A percentile compares a stretch with the other conserved stretches of the same genome.
These are phyloP conservation scores for Indri indri DNA, from an alignment of 2,113 vertebrate genomes.

Conservation along the genomic window DNA sequence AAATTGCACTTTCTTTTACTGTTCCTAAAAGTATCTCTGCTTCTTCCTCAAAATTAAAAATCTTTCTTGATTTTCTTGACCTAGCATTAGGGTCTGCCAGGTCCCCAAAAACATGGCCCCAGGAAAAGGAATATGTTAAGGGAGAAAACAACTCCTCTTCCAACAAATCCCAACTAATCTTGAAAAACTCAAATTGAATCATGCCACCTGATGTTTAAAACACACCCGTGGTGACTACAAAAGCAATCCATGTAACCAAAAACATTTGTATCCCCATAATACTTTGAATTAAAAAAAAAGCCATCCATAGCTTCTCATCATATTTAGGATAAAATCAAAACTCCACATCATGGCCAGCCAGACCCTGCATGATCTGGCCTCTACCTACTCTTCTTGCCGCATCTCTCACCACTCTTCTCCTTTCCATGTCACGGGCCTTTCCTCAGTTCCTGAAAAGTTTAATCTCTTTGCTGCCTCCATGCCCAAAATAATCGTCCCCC, in stretches of 20 bases:
- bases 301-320: neutral
- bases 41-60: neutral
- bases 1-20: neutral
- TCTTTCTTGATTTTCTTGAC: neutral
- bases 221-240: neutral
- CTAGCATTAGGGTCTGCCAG: neutral
- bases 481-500: neutral
- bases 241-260: too few relatives aligned
- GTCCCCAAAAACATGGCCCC: neutral
- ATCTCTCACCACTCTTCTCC: neutral
- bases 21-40: neutral
- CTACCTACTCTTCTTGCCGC: neutral
- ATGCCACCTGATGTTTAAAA: neutral
- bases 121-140: neutral
- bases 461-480: neutral
- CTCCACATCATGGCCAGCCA: neutral
- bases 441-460: neutral
- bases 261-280: too few relatives aligned
- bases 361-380: neutral
- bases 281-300: neutral
- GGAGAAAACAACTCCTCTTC: neutral
- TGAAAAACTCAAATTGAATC: neutral
- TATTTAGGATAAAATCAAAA: neutral
- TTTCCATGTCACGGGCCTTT: neutral
- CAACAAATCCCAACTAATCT: neutral